Evolutionary conservation across 2,113 vertebrate genomes (phyloP), one percentile per base, ranked within the genome.

Genomic region (Gambusia affinis): DNA sequence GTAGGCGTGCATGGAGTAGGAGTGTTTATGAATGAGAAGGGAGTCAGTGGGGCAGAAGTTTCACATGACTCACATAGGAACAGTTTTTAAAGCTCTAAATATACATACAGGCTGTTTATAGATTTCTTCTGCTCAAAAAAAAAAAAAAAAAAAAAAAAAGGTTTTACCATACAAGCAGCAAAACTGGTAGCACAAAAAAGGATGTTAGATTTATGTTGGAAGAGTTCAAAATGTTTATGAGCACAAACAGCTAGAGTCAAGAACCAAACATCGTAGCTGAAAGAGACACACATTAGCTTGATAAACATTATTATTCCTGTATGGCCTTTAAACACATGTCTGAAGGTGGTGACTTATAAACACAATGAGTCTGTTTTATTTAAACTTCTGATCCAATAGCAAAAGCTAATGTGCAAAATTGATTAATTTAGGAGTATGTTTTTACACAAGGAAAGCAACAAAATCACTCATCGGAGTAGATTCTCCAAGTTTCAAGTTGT

Each of bases 1-100:
- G 31, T 24, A 66, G 5, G 31, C 67, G 44, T 54, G 35, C 0
- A 19, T 70, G 70, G 62, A 70, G 27, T 28, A 33, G 64, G 51
- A 35, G 68, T 28, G 63, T 69, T 78, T 73, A 37, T 54, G 76
- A 85, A 75, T 67, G 75, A 76, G 64, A 68, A 67, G 68, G 24
- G 51, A 60, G 80, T 85, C 80, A 88, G 71, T 70, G 37, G 75
- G 81, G 64, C 82, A 83, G 24, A 27, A 33, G 39, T 72, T 60
- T 63, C 37, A 62, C 60, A 72, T 60, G 42, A 19, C 69, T 80
- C 28, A 8, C 17, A 0, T 6, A 65, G 42, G 29, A 51, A 1
- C 3, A 33, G 33, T 28, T 64, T 69, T 76, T 47, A 72, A 47
- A 35, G 15, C 27, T 35, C 60, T 72, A 67, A 47, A 78, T 31